Conservation (phyloP, 2,113 vertebrate genomes). For the Megaceryle torquata region DNA sequence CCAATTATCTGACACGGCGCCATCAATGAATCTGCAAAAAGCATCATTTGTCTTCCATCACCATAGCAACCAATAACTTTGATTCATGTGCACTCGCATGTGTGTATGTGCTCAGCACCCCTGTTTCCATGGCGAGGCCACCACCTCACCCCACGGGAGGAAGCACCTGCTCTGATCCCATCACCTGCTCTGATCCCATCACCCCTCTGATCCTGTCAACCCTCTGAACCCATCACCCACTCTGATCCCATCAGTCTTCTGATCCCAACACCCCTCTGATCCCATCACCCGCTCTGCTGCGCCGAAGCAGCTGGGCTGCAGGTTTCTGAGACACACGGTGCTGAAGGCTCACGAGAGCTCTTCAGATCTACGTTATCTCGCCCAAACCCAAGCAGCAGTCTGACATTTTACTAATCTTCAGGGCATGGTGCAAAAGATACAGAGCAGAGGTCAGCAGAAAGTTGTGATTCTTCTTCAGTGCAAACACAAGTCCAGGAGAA, state of each 20-base stretch:
- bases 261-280: not conserved
- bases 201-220: not conserved
- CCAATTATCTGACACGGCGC: not conserved
- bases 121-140: constrained; percentile 1
- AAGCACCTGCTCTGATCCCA: not conserved
- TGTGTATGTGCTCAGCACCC: not conserved
- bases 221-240: not conserved
- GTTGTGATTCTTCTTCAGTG: not conserved
- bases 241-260: not conserved
- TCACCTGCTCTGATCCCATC: not conserved
- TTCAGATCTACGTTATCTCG: not conserved
- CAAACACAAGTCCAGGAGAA: not conserved
- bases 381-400: not conserved
- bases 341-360: not conserved
- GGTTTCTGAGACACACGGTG: not conserved
- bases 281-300: not conserved
- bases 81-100: not conserved
- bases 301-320: not conserved
- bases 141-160: not conserved
- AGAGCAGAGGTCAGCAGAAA: not conserved
- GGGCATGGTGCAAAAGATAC: not conserved
- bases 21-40: constrained; percentile 1
- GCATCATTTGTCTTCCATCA: not conserved
- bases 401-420: not conserved
- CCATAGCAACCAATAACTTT: constrained; percentile 32